Evolutionary conservation across 2,888 invertebrate species (phyloP).

Genomic region (Herminia tarsipennalis): DNA sequence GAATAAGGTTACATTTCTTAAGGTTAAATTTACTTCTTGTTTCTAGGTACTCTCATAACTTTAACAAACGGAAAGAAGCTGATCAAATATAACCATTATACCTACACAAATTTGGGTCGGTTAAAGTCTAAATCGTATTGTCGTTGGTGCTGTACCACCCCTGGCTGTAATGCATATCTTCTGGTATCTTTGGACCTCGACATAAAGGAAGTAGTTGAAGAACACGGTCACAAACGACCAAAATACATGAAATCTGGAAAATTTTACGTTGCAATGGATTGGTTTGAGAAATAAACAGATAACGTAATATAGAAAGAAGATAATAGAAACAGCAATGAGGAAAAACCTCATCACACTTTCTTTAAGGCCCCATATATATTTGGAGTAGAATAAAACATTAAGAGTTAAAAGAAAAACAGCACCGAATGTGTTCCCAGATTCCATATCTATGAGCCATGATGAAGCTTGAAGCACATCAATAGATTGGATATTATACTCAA

Average conservation of each 20-base stretch:
- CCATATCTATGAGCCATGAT: too few species aligned
- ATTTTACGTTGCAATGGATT: conserved; percentile 10
- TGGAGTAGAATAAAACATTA: too few species aligned
- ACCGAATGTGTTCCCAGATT: too few species aligned
- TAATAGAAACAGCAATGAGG: too few species aligned
- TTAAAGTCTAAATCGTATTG: background rate
- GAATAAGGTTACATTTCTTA: too few species aligned
- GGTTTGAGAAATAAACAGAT: background rate
- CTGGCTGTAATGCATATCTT: conserved; percentile 7
- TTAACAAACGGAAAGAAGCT: conserved; percentile 38
- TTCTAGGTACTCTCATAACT: conserved; percentile 12
- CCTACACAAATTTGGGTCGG: conserved; percentile 8
- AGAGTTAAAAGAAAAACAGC: too few species aligned
- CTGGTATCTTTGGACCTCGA: conserved; percentile 15
- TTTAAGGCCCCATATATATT: too few species aligned
- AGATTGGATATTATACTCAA: too few species aligned
- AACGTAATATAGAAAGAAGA: background rate
- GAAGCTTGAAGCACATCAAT: too few species aligned
- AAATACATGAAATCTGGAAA: conserved; percentile 9
- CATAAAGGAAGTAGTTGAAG: conserved; percentile 4
- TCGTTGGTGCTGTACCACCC: conserved; percentile 9
- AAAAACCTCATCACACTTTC: too few species aligned
- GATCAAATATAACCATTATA: conserved; percentile 26
- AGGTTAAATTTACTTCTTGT: background rate
- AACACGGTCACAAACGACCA: conserved; percentile 8